Evolutionary conservation across 2,888 invertebrate genomes (phyloP).

Genomic region (Agrotis clavis): DNA sequence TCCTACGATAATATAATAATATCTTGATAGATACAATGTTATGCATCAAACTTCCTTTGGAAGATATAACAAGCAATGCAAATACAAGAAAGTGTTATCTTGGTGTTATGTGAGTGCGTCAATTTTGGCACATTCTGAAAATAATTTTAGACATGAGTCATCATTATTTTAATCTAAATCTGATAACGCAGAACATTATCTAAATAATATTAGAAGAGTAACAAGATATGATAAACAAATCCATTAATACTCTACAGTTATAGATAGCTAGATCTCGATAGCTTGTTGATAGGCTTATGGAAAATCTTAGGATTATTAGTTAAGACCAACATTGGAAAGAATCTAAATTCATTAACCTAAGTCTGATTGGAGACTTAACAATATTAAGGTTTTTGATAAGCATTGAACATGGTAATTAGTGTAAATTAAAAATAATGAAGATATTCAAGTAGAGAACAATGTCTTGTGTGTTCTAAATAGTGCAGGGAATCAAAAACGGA

Average conservation of each 20-base stretch:
- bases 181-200: conserved; percentile 34
- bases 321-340: background rate
- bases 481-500: too few species aligned
- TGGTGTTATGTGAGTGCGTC: conserved; percentile 14
- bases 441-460: too few species aligned
- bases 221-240: conserved; percentile 31
- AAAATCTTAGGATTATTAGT: background rate
- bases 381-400: background rate
- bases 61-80: conserved; percentile 20
- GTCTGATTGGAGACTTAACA: background rate
- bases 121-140: conserved; percentile 14
- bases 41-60: background rate
- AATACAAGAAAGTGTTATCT: conserved; percentile 17
- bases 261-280: conserved; percentile 5
- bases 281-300: conserved; percentile 13
- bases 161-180: conserved; percentile 33
- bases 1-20: background rate
- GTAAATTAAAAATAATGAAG: too few species aligned
- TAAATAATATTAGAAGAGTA: conserved; percentile 7
- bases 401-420: background rate
- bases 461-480: too few species aligned
- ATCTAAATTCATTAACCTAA: background rate
- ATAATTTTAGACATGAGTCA: conserved; percentile 21
- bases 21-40: background rate
- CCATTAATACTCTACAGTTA: conserved; percentile 7